Conservation (phyloP, 2,113 vertebrate species). For the western clawed frog (Xenopus tropicalis) region DNA sequence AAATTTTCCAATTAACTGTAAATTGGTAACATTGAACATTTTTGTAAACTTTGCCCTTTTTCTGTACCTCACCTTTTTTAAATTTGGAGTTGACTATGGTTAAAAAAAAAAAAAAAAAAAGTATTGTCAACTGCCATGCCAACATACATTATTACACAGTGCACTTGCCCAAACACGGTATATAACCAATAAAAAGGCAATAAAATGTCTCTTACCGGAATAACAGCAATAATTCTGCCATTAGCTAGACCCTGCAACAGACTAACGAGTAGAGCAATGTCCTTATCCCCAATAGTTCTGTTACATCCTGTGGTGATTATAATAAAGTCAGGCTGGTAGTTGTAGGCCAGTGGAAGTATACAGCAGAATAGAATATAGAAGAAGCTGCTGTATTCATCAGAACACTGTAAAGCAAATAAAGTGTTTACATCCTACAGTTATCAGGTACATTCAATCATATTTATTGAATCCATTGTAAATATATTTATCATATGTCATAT, state of each 20-base stretch:
- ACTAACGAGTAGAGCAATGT: conserved; percentile 71
- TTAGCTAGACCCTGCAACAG: conserved; percentile 73
- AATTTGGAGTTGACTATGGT: background rate
- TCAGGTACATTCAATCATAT: too few relatives aligned
- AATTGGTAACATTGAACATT: too few relatives aligned
- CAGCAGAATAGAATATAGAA: conserved; percentile 68
- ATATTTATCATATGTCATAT: too few relatives aligned
- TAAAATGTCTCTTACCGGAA: conserved; percentile 68
- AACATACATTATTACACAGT: too few relatives aligned
- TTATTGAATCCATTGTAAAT: too few relatives aligned
- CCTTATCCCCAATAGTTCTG: conserved; percentile 51
- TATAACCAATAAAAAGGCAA: background rate
- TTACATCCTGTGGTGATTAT: conserved; percentile 64
- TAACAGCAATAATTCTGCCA: conserved; percentile 70
- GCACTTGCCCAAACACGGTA: background rate
- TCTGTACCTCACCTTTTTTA: background rate
- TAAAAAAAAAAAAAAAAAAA: background rate
- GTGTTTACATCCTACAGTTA: background rate
- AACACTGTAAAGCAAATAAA: conserved; percentile 53
- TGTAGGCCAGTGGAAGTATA: conserved; percentile 83
- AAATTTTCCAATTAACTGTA: too few relatives aligned
- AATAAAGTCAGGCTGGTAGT: conserved; percentile 76
- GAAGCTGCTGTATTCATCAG: conserved; percentile 61
- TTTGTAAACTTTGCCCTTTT: too few relatives aligned
- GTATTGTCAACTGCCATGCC: too few relatives aligned